Percentiles rank a stretch among this genome's conserved stretches.
These are phyloP conservation scores for Alviniconcha strummeri DNA, from an alignment of 2,888 invertebrate species.

Conservation along the genomic window DNA sequence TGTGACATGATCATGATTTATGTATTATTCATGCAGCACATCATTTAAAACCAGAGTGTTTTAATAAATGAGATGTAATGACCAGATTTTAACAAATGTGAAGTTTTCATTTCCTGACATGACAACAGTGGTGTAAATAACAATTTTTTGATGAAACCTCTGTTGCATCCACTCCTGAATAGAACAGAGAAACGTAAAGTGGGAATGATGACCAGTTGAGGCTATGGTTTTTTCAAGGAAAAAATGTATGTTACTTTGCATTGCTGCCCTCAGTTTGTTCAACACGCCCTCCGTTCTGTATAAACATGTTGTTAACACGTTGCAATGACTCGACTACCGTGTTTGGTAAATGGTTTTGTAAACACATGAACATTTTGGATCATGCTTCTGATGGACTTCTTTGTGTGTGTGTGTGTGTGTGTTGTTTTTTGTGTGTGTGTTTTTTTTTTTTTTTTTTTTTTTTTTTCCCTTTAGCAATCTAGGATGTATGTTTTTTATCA, in stretches of 20 bases:
- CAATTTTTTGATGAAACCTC: background rate
- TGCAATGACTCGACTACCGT: constrained; percentile 9
- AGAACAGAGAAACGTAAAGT: no score
- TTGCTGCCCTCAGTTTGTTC: constrained; percentile 28
- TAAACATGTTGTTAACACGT: constrained; percentile 20
- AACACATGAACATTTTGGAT: constrained; percentile 10
- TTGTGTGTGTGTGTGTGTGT: background rate
- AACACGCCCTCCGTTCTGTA: constrained; percentile 9
- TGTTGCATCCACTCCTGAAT: no score
- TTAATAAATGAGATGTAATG: constrained; percentile 17
- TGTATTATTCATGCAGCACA: constrained; percentile 10
- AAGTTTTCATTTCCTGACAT: no score
- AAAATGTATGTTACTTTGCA: constrained; percentile 32
- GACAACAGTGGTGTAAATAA: constrained; percentile 8
- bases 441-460: background rate
- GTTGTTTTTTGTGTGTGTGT: background rate
- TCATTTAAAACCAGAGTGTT: constrained; percentile 17
- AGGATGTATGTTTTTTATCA: constrained; percentile 20
- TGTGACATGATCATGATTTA: constrained; percentile 27
- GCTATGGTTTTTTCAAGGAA: background rate
- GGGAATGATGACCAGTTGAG: no score
- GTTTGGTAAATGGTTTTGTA: constrained; percentile 21
- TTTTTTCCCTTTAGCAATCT: background rate
- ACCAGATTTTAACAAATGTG: background rate
- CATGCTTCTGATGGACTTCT: constrained; percentile 19